phyloP scores from a whole-genome alignment of 2,888 invertebrate species.

The Limnephilus auricula region DNA sequence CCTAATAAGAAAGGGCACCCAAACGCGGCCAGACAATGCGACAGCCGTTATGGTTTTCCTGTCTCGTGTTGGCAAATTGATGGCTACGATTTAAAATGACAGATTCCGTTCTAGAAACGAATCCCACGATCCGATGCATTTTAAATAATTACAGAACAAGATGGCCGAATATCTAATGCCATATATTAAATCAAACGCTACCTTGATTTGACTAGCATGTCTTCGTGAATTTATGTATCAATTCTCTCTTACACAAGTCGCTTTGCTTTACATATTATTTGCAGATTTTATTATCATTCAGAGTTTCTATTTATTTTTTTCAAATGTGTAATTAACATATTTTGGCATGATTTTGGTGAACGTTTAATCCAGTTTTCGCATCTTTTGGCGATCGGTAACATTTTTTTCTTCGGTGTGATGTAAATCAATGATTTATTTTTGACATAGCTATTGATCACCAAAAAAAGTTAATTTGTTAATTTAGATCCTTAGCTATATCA shows the following conservation, averaged over 20 bases:
- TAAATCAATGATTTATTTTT: neutral
- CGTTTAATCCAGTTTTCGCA: neutral
- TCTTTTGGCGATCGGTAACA: neutral
- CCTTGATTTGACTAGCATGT: constrained; percentile 15
- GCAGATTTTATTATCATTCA: neutral
- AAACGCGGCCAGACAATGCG: constrained; percentile 32
- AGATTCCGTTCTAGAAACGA: constrained; percentile 35
- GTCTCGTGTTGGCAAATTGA: constrained; percentile 31
- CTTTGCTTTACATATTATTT: neutral
- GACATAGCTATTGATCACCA: neutral
- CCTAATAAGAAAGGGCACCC: constrained; percentile 16
- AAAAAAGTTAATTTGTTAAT: neutral
- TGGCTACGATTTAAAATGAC: constrained; percentile 33
- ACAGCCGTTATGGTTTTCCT: constrained; percentile 20
- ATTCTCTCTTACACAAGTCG: neutral
- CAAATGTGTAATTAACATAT: neutral
- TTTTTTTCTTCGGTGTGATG: neutral
- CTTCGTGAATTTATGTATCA: neutral
- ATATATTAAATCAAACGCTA: constrained; percentile 27
- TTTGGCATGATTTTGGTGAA: neutral
- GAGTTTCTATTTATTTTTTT: neutral
- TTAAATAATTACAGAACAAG: constrained; percentile 38
- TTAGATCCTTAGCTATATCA: neutral
- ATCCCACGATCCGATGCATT: constrained; percentile 35
- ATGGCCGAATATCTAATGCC: constrained; percentile 14